Evolutionary conservation across 23 tunicate genomes (phyloP).

Genomic region (Styela plicata): DNA sequence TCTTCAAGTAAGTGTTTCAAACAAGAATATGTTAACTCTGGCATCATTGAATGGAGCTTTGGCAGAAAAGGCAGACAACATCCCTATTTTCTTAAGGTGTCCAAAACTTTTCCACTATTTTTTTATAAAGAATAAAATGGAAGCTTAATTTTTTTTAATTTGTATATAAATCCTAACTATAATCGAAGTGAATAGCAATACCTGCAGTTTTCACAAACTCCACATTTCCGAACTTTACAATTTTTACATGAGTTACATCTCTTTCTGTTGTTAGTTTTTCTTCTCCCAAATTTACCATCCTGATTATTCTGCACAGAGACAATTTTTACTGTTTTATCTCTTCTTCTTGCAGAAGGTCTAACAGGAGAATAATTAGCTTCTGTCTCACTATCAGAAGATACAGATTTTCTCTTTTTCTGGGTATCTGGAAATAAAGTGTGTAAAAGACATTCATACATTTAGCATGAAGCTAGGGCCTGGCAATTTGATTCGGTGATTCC

Average conservation of each 20-base stretch:
- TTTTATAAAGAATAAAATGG: no score
- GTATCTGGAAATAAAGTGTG: not conserved
- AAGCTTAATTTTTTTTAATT: no score
- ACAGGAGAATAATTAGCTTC: not conserved
- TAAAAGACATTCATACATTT: no score
- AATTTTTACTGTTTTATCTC: not conserved
- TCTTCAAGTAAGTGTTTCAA: no score
- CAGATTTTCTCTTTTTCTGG: slow-evolving; percentile 5
- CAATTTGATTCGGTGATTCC: no score
- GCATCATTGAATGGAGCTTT: no score
- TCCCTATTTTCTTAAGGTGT: no score
- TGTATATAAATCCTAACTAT: no score
- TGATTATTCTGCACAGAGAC: not conserved
- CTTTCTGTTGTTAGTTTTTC: not conserved
- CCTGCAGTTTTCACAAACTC: slow-evolving; percentile 72
- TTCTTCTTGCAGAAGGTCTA: not conserved
- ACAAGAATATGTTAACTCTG: no score
- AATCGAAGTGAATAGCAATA: not conserved
- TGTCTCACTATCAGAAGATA: slow-evolving; percentile 43
- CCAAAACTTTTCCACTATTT: no score
- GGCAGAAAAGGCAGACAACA: no score
- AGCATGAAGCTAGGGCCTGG: no score
- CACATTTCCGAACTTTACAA: slow-evolving; percentile 48
- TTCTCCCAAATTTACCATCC: not conserved
- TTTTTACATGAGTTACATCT: slow-evolving; percentile 57